Percentiles rank a stretch among this genome's conserved stretches.
Evolutionary conservation across 2,113 vertebrate species (phyloP).

Genomic region (Romanogobio albipinnatus): DNA sequence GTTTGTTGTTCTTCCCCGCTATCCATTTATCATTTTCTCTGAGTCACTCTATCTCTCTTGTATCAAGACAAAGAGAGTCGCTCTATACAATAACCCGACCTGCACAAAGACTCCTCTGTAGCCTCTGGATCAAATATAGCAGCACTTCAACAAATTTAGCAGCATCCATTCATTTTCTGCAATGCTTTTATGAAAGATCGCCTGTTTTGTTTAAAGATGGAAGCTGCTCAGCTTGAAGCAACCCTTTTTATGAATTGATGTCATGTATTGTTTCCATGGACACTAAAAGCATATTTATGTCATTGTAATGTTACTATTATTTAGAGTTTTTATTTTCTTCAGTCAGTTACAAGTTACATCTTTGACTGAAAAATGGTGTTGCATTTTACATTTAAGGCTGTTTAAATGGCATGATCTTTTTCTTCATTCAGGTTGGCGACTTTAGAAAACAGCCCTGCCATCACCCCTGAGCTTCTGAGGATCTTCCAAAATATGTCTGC

Average conservation of each 20-base stretch:
- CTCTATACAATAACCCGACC: slow-evolving; percentile 6
- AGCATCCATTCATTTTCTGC: slow-evolving; percentile 16
- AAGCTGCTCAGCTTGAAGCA: slow-evolving; percentile 3
- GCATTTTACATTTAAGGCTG: slow-evolving; percentile 13
- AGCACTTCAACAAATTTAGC: slow-evolving; percentile 20
- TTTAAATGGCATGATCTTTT: slow-evolving; percentile 19
- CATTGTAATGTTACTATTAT: background rate
- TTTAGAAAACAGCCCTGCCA: slow-evolving; percentile 89
- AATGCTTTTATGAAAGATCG: slow-evolving; percentile 28
- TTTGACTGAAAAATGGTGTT: background rate
- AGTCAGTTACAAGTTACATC: background rate
- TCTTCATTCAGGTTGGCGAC: slow-evolving; percentile 88
- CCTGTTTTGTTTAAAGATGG: slow-evolving; percentile 38
- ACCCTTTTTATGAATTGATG: slow-evolving; percentile 6
- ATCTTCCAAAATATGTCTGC: slow-evolving; percentile 98
- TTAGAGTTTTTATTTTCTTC: background rate
- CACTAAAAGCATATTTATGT: slow-evolving; percentile 37
- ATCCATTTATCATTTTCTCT: slow-evolving; percentile 34
- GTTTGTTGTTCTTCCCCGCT: background rate
- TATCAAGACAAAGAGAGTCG: slow-evolving; percentile 15
- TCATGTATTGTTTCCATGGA: slow-evolving; percentile 34
- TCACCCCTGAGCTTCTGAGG: slow-evolving; percentile 90
- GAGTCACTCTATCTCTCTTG: slow-evolving; percentile 27
- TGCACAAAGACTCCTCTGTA: slow-evolving; percentile 23
- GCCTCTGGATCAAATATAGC: slow-evolving; percentile 29